phyloP scores from a whole-genome alignment of 2,797 vertebrate genomes.

The Cyprinodon diabolis region DNA sequence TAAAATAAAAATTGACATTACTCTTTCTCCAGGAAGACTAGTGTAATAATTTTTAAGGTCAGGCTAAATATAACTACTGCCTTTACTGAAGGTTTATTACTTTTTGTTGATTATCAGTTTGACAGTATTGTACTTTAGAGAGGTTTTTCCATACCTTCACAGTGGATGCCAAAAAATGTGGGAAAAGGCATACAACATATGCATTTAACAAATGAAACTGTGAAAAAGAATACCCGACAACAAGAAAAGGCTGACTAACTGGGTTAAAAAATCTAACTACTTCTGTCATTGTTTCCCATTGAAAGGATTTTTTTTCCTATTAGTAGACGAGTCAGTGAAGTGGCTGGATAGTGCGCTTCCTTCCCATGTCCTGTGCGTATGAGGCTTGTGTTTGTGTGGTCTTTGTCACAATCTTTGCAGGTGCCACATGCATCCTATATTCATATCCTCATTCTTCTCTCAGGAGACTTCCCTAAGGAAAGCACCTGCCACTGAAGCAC shows the following conservation, averaged over 20 bases:
- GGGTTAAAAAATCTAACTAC: conserved; percentile 8
- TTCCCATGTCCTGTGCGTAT: conserved; percentile 34
- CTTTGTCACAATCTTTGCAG: conserved; percentile 77
- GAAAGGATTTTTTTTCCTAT: conserved; percentile 8
- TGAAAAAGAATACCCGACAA: background rate
- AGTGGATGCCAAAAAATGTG: background rate
- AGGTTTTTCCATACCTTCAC: background rate
- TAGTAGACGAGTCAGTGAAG: conserved; percentile 46
- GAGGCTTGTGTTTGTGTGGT: conserved; percentile 33
- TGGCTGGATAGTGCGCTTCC: conserved; percentile 70
- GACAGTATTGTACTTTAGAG: background rate
- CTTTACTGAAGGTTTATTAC: background rate
- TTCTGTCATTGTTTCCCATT: background rate
- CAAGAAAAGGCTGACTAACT: background rate
- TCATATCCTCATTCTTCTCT: conserved; percentile 83
- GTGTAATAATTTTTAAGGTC: background rate
- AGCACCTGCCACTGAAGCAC: conserved; percentile 69
- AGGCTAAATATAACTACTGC: background rate
- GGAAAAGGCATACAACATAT: background rate
- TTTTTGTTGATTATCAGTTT: background rate
- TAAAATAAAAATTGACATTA: background rate
- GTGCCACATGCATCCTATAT: conserved; percentile 81
- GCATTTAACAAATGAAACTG: background rate
- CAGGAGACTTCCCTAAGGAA: conserved; percentile 68
- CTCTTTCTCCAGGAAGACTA: background rate